These are phyloP conservation scores for Drosophila sucinea DNA, from an alignment of 1,140 invertebrate species.

Conservation along the genomic window DNA sequence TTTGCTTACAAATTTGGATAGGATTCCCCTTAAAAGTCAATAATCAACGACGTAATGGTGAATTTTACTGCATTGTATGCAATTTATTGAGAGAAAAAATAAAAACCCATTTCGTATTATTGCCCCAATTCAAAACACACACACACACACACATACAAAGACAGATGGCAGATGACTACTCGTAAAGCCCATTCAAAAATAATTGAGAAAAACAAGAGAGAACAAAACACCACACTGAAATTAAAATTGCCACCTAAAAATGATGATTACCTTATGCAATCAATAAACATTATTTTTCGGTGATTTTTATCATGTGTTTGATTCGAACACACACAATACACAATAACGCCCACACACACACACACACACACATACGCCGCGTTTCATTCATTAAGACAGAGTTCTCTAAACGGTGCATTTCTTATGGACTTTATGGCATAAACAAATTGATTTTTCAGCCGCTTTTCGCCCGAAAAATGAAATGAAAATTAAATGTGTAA, in stretches of 20 bases:
- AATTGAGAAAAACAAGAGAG: neutral
- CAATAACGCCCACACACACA: neutral
- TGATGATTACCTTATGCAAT: constrained; percentile 39
- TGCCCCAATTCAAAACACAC: neutral
- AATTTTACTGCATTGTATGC: neutral
- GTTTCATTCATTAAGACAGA: constrained; percentile 39
- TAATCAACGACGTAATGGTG: neutral
- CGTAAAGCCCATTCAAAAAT: neutral
- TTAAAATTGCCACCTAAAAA: constrained; percentile 6
- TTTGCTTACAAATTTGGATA: neutral
- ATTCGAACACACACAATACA: constrained; percentile 22
- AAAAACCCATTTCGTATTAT: neutral
- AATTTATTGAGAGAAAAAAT: neutral
- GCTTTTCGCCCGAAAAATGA: constrained; percentile 34
- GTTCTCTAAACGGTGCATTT: constrained; percentile 36
- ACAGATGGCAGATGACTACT: neutral
- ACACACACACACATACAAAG: neutral
- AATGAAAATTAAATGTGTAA: constrained; percentile 8
- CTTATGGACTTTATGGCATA: constrained; percentile 46
- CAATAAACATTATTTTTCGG: constrained; percentile 56
- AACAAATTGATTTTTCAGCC: constrained; percentile 28
- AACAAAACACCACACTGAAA: neutral
- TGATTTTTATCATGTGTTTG: constrained; percentile 50
- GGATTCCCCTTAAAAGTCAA: neutral
- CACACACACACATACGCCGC: constrained; percentile 13